These are phyloP conservation scores for Lytechinus pictus DNA, from an alignment of 35 echinoderm and acorn worm species.

Conservation along the genomic window DNA sequence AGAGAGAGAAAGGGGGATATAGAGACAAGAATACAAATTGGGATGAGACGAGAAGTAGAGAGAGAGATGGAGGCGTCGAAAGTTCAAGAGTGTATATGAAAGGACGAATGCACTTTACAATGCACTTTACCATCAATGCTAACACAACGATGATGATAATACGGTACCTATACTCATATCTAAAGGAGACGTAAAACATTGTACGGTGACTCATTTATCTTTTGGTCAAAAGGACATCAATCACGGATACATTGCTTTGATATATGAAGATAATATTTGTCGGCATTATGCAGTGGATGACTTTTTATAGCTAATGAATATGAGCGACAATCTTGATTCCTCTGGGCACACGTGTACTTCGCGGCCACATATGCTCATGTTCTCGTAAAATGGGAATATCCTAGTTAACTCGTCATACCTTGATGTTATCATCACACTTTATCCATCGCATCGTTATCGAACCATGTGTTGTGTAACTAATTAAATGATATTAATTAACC, in stretches of 20 bases:
- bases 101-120: conserved; percentile 5
- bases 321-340: not conserved
- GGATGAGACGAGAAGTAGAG: not conserved
- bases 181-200: not conserved
- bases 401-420: too few relatives aligned
- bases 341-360: not conserved
- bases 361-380: not conserved
- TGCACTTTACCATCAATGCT: not conserved
- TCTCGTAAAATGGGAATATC: not conserved
- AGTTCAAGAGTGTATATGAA: not conserved
- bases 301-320: not conserved
- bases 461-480: too few relatives aligned
- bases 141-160: not conserved
- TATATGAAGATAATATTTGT: not conserved
- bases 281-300: not conserved
- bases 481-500: too few relatives aligned
- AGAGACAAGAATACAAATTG: not conserved
- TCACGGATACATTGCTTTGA: not conserved
- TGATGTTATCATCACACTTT: too few relatives aligned
- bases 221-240: not conserved
- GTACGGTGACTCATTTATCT: not conserved
- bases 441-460: too few relatives aligned
- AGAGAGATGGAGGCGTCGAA: not conserved
- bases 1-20: not conserved
- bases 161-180: not conserved